phyloP scores from a whole-genome alignment of 2,113 vertebrate genomes.

The Chloroceryle aenea region DNA sequence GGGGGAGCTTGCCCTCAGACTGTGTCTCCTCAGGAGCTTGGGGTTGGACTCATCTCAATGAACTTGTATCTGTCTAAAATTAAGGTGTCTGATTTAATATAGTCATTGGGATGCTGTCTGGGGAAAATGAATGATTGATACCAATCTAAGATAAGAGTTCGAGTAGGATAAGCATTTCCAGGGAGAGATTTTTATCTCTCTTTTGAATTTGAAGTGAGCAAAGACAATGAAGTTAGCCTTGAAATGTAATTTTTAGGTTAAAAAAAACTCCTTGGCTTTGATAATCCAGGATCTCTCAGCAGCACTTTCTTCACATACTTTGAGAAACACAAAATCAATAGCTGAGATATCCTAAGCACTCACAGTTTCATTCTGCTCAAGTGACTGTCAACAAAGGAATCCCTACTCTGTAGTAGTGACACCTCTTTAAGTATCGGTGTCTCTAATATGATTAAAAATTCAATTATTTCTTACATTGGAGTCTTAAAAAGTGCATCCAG shows the following conservation, averaged over 20 bases:
- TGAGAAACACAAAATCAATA: constrained; percentile 33
- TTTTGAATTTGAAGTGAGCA: constrained; percentile 45
- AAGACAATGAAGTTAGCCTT: constrained; percentile 54
- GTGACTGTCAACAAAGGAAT: constrained; percentile 7
- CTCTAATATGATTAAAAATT: not conserved
- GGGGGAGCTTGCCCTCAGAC: not conserved
- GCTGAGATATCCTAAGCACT: not conserved
- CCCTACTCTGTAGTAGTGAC: not conserved
- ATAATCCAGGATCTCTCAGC: constrained; percentile 13
- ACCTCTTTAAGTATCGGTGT: not conserved
- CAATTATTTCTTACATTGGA: not conserved
- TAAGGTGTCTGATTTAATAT: constrained; percentile 50
- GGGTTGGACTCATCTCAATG: not conserved
- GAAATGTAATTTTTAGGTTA: constrained; percentile 41
- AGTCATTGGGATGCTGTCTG: constrained; percentile 38
- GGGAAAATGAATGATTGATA: constrained; percentile 65
- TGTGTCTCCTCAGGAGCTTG: not conserved
- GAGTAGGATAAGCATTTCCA: constrained; percentile 61
- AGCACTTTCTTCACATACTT: constrained; percentile 36
- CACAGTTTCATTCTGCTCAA: constrained; percentile 1
- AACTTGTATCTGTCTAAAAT: constrained; percentile 39
- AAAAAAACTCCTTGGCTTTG: not conserved
- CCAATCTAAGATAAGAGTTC: constrained; percentile 61
- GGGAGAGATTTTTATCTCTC: constrained; percentile 64
- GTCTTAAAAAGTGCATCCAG: not conserved